Evolutionary conservation across 2,797 vertebrate genomes (phyloP).

Genomic region (Dendrocincla fuliginosa): DNA sequence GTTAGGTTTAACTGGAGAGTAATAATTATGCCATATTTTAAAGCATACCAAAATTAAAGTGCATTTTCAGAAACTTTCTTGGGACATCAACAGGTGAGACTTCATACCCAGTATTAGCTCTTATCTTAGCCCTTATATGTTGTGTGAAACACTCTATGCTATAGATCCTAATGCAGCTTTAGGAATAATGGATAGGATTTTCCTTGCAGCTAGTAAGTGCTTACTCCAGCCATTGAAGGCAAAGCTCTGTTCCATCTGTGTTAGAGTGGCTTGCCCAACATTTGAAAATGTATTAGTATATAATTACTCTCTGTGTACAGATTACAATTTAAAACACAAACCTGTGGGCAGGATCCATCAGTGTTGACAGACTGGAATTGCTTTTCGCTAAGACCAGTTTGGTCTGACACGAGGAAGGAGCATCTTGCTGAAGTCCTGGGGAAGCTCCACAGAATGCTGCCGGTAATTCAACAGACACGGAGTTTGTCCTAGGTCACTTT

Average conservation of each 20-base stretch:
- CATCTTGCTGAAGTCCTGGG: accelerated
- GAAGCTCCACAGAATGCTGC: not conserved
- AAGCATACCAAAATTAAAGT: not conserved
- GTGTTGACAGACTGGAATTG: accelerated
- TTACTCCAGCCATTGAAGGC: not conserved
- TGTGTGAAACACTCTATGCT: not conserved
- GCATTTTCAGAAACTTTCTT: not conserved
- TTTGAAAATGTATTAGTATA: not conserved
- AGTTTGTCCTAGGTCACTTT: not conserved
- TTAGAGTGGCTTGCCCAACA: not conserved
- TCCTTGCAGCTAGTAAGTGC: not conserved
- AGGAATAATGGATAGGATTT: not conserved
- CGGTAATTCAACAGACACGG: not conserved
- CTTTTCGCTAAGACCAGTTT: not conserved
- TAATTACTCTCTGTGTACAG: not conserved
- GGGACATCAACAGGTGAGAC: not conserved
- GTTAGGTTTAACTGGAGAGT: not conserved
- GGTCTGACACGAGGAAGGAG: accelerated
- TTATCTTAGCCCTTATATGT: not conserved
- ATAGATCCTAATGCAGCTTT: not conserved
- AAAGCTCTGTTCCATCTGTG: not conserved
- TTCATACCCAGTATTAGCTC: not conserved
- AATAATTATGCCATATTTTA: not conserved
- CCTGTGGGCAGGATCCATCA: not conserved
- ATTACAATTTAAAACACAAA: not conserved